Evolutionary conservation across 2,888 invertebrate species (phyloP), one percentile per base, ranked within the genome.

Genomic region (Lasioglossum malachurum): DNA sequence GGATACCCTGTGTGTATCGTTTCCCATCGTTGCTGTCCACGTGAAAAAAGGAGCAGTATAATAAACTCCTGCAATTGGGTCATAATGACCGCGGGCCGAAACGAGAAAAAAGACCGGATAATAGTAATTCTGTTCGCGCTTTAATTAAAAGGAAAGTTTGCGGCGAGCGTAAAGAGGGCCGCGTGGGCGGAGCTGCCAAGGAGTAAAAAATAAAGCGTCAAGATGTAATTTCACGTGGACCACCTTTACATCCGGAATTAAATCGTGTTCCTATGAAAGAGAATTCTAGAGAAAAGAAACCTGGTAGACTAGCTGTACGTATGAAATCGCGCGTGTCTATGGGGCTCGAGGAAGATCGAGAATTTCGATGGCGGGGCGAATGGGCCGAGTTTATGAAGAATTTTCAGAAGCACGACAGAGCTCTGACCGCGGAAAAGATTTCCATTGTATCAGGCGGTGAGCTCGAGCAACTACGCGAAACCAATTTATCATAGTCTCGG

Each of bases 401-500:
- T n/a, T 38, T 27, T 31, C 23, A 8, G 19, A 31, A 49, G n/a
- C 57, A n/a, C 27, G 64, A 23, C n/a, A n/a, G 12, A 16, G 64
- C n/a, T 53, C 46, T n/a, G 44, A 31, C n/a, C 74, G 44, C 44
- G 83, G 84, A 46, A 77, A 83, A 77, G 84, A 83, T 84, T 83
- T 83, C 84, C 76, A 83, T 83, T 73, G 83, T 71, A 71, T 82
- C 83, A 44, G 19, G n/a, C 49, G 23, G 49, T 41, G 35, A 35
- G 10, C 67, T 69, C 53, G 38, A 41, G 67, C 38, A 77, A 78
- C 84, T 78, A 75, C 78, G 41, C 16, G 84, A 84, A 69, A 85
- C 85, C 75, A 84, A 84, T 84, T 79, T 84, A 84, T 84, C 84
- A 85, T 78, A 85, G 86, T 85, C 84, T 71, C 27, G 23, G 86